phyloP scores from a whole-genome alignment of 2,113 vertebrate species.

The Aspiorhynchus laticeps region DNA sequence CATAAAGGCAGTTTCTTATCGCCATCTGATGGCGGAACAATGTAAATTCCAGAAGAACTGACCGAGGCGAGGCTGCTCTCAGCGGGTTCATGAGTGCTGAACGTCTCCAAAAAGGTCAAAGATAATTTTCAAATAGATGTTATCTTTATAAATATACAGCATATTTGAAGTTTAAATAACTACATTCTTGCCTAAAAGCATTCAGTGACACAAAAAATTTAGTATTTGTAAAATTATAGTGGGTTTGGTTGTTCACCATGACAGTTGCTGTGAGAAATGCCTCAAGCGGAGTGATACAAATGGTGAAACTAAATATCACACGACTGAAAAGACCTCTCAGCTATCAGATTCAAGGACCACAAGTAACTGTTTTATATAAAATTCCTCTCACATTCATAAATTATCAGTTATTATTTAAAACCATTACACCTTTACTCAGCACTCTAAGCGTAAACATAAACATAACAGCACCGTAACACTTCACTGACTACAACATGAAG shows the following conservation, averaged over 20 bases:
- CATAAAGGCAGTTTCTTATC: neutral
- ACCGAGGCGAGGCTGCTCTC: no score
- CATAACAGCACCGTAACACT: neutral
- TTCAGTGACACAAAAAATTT: neutral
- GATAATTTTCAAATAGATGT: no score
- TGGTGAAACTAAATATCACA: neutral
- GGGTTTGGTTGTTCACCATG: neutral
- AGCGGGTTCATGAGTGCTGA: neutral
- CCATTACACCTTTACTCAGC: neutral
- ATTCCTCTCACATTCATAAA: no score
- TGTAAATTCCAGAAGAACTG: no score
- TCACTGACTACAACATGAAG: neutral
- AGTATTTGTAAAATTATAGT: neutral
- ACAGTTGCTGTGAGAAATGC: neutral
- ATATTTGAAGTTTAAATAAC: neutral
- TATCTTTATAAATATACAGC: neutral
- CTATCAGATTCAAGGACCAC: no score
- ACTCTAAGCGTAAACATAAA: constrained; percentile 2
- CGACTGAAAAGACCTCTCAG: no score
- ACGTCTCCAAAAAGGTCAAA: neutral
- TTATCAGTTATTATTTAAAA: no score
- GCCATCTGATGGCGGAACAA: no score
- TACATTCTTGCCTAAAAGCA: neutral
- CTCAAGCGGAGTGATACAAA: neutral
- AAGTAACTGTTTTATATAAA: no score